Evolutionary conservation across 2,888 invertebrate genomes (phyloP), one percentile per base, ranked within the genome.

Genomic region (Lochmaea crataegi): DNA sequence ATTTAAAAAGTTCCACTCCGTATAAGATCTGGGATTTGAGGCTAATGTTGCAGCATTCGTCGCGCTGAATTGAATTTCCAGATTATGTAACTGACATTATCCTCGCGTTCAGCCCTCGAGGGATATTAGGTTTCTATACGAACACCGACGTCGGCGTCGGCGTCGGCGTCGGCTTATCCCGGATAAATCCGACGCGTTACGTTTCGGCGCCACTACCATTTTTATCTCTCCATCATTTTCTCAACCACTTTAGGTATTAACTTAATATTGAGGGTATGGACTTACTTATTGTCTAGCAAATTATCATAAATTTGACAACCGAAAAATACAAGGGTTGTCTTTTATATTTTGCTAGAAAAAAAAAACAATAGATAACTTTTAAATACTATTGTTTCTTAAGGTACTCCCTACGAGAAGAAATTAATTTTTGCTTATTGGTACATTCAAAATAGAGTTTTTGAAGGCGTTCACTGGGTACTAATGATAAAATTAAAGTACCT

Each of bases 1-100:
- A 11, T 42, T 42, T 11, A 42, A 42, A 32, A 6, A 5, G 53
- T 53, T 60, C 60, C 60, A 60, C 60, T 9, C 38, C n/a, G 60
- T 60, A 60, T 14, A 32, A 38, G 32, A 60, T 60, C 60, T 60
- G 60, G 60, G 38, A 60, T 60, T 60, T 38, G 60, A 60, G 38
- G 60, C 60, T 22, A 56, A 56, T 56, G 56, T 22, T 56, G 56
- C 56, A 56, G 14, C 32, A n/a, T 60, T 60, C 60, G 60, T 38
- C 60, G 38, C 60, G 60, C 38, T 60, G 60, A 38, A 60, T 60
- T 60, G 60, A 60, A 60, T 60, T 69, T 71, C 69, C 74, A 68
- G 51, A 48, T 61, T 57, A 63, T 61, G 63, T 51, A 60, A 68
- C 63, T 32, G 56, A 67, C 45, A 67, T 57, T 56, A 41, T 67